Base-by-base conservation (phyloP, 2,888 invertebrate genomes). In the Agonopterix subpropinquella region DNA sequence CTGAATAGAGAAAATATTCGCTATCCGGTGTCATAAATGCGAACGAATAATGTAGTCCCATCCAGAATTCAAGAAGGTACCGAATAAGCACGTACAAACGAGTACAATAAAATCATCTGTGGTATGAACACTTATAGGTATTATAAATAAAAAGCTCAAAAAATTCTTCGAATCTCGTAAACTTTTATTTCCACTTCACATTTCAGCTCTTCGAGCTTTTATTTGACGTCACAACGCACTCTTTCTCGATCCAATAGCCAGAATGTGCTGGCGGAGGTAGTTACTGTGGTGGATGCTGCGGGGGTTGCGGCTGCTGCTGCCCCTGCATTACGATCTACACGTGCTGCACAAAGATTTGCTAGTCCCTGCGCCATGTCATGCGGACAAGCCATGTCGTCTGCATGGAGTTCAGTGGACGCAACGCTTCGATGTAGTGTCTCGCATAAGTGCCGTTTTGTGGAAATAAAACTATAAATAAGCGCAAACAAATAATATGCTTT, bases 71-170 rank as follows among this genome's bases (percentile, higher is more conserved):
- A 18, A 18, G 18, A 18, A 18, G 18, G 18, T 18, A 18, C n/a
- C n/a, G n/a, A n/a, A n/a, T n/a, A n/a, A n/a, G n/a, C n/a, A n/a
- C n/a, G n/a, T n/a, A n/a, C n/a, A n/a, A n/a, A n/a, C n/a, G n/a
- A 82, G 77, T 81, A 71, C 70, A 70, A 61, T 65, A 54, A 80
- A 81, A 76, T 80, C 66, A 42, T 62, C 61, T 53, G 70, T 56
- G 62, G 62, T 13, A 13, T 49, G 61, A 59, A 59, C 54, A 68
- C 63, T 13, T 13, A 13, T 13, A 69, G n/a, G n/a, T n/a, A n/a
- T 54, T 53, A 53, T 58, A 71, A 13, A 13, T 13, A 13, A 13
- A 69, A 58, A 57, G 37, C 43, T 51, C 11, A 52, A 67, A 73
- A 75, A 70, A 59, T 43, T 8, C n/a, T 37, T 39, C 7, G 10